Base-by-base conservation (phyloP, 2,797 vertebrate species). In the Discoglossus pictus region DNA sequence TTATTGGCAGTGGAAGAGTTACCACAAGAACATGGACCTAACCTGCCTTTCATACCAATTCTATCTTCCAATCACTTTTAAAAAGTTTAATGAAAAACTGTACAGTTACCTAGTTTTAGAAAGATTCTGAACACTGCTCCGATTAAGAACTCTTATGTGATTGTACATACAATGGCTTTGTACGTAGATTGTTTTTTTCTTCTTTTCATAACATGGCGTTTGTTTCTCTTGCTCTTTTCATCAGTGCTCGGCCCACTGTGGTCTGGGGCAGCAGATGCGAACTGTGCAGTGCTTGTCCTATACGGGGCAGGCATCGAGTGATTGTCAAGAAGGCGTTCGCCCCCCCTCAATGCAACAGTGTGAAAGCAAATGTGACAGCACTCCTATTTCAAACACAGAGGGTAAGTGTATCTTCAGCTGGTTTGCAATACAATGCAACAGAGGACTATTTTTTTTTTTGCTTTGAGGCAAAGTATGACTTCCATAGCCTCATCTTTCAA, bases 231-330 rank as follows among this genome's bases (percentile, higher is more conserved):
- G 62, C 12, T 73, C 13, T 75, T 61, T 61, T 71, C 47, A 63
- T 64, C 80, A 99, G 97, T 99, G 97, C 75, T 99, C 97, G 50
- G 95, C 96, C n/a, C 95, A 97, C 39, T 99, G 97, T 73, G 96
- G 96, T 75, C 88, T 99, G 62, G 97, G 97, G 21, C 97, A 98
- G 84, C 96, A 98, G 80, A 94, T 95, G 92, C 81, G 97, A 81
- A 92, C 90, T 2, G 95, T 99, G 31, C 94, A 95, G 78, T 99
- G 96, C 79, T 89, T 98, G 23, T 96, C 95, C 10, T 98, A 97
- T 72, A 98, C 93, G 0, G 97, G 96, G 42, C 97, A 98, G 85
- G 88, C 89, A n/a, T 97, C 96, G 13, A 87, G 61, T 2, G 96
- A 98, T 42, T 99, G 97, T 71, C 70, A 87, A 11, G 94, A 98